These are phyloP conservation scores for Orestias chungarensis DNA, from an alignment of 2,797 vertebrate species.

Conservation along the genomic window DNA sequence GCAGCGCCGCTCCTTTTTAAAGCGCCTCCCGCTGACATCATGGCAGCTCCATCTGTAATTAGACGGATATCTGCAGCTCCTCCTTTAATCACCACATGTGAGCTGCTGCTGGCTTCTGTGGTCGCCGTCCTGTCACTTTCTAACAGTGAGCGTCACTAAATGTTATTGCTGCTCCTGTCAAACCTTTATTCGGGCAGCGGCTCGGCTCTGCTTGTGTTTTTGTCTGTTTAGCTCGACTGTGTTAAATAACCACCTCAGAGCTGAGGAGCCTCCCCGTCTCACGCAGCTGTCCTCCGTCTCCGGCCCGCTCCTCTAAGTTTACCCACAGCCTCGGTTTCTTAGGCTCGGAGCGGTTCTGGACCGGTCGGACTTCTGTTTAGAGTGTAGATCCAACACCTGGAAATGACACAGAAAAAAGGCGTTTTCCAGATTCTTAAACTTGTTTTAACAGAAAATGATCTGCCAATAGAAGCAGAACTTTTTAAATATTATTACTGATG, in stretches of 20 bases:
- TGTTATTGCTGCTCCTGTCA: slow-evolving; percentile 60
- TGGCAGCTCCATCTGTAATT: no score
- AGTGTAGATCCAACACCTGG: no score
- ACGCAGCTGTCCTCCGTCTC: slow-evolving; percentile 42
- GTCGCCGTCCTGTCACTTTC: slow-evolving; percentile 38
- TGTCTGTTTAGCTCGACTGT: slow-evolving; percentile 23
- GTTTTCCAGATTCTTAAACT: no score
- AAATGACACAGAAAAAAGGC: no score
- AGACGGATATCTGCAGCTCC: no score
- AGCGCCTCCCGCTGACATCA: slow-evolving; percentile 78
- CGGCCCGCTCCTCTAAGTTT: slow-evolving; percentile 75
- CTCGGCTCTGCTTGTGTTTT: slow-evolving; percentile 45
- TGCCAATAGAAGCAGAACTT: no score
- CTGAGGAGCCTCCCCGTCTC: slow-evolving; percentile 54
- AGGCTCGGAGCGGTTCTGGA: no score
- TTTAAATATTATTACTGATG: no score
- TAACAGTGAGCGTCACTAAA: slow-evolving; percentile 53
- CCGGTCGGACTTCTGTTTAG: no score
- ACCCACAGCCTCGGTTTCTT: no score
- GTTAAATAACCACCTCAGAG: slow-evolving; percentile 50
- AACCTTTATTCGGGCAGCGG: slow-evolving; percentile 55
- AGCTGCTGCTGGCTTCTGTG: slow-evolving; percentile 36
- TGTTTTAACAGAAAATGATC: no score
- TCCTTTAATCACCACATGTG: slow-evolving; percentile 35
- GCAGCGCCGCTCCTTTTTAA: slow-evolving; percentile 72